These are phyloP conservation scores for Seriola quinqueradiata DNA, from an alignment of 2,113 vertebrate species.

Conservation along the genomic window DNA sequence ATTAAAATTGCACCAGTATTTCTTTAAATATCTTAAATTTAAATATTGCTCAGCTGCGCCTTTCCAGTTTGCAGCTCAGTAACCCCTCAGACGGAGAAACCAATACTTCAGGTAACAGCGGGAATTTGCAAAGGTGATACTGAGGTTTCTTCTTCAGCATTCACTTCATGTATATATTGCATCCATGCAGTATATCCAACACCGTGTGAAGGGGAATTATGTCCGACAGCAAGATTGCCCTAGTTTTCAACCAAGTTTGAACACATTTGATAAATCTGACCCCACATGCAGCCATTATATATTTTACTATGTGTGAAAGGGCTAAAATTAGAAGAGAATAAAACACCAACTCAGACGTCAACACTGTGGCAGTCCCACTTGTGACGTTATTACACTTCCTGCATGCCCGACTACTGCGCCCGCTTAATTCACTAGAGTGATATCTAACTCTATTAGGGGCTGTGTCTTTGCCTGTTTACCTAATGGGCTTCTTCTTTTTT, in stretches of 20 bases:
- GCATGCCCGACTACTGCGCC: background rate
- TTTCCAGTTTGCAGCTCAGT: slow-evolving; percentile 1
- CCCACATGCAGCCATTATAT: background rate
- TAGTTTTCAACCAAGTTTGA: slow-evolving; percentile 24
- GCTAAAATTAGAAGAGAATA: slow-evolving; percentile 41
- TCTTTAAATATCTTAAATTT: slow-evolving; percentile 6
- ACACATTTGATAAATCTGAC: slow-evolving; percentile 16
- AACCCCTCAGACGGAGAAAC: slow-evolving; percentile 14
- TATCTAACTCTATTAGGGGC: slow-evolving; percentile 40
- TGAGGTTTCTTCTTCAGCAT: background rate
- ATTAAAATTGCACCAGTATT: slow-evolving; percentile 39
- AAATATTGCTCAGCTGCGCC: background rate
- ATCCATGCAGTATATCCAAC: background rate
- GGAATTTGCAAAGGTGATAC: slow-evolving; percentile 20
- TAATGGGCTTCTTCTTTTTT: slow-evolving; percentile 56
- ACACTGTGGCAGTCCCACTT: slow-evolving; percentile 2
- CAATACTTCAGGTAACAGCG: background rate
- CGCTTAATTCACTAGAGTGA: slow-evolving; percentile 55
- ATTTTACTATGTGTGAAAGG: no score
- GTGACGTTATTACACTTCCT: background rate
- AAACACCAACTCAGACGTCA: slow-evolving; percentile 14
- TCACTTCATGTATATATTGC: background rate
- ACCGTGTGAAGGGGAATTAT: background rate
- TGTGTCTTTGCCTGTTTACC: slow-evolving; percentile 57
- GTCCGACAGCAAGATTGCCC: slow-evolving; percentile 13